A percentile compares a stretch with the other conserved stretches of the same genome.
Evolutionary conservation across 2,888 invertebrate genomes (phyloP).

Genomic region (Bedellia somnulentella): DNA sequence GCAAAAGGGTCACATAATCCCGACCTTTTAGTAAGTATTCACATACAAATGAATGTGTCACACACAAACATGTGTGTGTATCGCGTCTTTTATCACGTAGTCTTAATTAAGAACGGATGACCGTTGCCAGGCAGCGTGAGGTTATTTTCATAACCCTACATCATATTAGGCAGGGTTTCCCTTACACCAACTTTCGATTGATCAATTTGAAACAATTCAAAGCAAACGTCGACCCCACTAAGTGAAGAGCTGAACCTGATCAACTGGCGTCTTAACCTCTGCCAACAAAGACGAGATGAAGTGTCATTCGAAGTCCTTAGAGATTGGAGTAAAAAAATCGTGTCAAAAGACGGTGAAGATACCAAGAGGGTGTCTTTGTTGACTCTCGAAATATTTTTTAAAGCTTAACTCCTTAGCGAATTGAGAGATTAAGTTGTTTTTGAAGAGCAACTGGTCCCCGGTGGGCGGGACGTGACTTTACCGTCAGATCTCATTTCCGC

Average conservation of each 20-base stretch:
- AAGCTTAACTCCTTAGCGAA: conserved; percentile 63
- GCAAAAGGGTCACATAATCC: conserved; percentile 58
- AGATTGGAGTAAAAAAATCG: too few species aligned
- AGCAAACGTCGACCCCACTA: conserved; percentile 29
- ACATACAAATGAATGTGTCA: background rate
- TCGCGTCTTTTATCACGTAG: conserved; percentile 63
- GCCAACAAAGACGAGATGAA: conserved; percentile 56
- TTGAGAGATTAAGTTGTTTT: conserved; percentile 63
- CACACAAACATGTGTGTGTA: conserved; percentile 27
- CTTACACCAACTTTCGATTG: too few species aligned
- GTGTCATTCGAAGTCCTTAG: too few species aligned
- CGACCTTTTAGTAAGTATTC: conserved; percentile 43
- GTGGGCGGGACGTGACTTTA: conserved; percentile 53
- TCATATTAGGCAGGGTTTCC: too few species aligned
- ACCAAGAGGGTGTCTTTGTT: conserved; percentile 45
- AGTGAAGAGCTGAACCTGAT: conserved; percentile 53
- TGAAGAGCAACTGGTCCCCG: conserved; percentile 65
- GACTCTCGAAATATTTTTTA: conserved; percentile 58
- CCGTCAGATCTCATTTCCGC: conserved; percentile 58
- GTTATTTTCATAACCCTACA: too few species aligned
- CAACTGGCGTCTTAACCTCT: conserved; percentile 58
- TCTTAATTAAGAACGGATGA: conserved; percentile 56
- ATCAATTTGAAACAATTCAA: too few species aligned
- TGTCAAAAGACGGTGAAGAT: conserved; percentile 57
- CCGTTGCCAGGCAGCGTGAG: conserved; percentile 37